These are phyloP conservation scores for Linnaemya tessellans DNA, from an alignment of 2,888 invertebrate genomes.

Conservation along the genomic window DNA sequence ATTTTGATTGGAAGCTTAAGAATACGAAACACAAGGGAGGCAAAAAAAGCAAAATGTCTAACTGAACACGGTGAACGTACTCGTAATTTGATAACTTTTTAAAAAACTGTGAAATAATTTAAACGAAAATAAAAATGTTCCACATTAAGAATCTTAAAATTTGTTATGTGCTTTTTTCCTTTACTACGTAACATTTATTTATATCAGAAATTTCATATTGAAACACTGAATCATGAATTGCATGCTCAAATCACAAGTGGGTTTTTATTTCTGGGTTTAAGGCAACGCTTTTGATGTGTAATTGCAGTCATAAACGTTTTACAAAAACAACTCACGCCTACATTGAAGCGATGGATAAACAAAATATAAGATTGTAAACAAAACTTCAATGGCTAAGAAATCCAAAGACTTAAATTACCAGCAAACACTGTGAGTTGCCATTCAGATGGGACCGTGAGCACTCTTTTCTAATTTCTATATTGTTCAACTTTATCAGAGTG, in stretches of 20 bases:
- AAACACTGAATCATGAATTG: slow-evolving; percentile 45
- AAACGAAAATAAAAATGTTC: neutral
- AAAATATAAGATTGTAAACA: slow-evolving; percentile 18
- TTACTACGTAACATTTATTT: slow-evolving; percentile 32
- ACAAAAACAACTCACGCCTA: slow-evolving; percentile 55
- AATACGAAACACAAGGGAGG: neutral
- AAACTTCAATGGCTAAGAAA: slow-evolving; percentile 27
- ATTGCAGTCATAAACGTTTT: slow-evolving; percentile 18
- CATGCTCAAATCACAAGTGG: slow-evolving; percentile 24
- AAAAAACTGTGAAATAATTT: neutral
- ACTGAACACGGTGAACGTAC: neutral
- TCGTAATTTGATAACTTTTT: neutral
- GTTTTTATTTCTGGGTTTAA: slow-evolving; percentile 55
- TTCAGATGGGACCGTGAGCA: neutral
- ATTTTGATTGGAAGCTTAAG: neutral
- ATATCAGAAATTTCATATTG: neutral
- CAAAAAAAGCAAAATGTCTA: neutral
- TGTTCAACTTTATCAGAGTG: neutral
- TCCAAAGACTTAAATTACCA: neutral
- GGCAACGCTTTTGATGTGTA: slow-evolving; percentile 4
- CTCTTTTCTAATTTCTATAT: neutral
- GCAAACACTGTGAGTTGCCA: neutral
- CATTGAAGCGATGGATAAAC: slow-evolving; percentile 24
- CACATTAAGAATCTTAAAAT: neutral
- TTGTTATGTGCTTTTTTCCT: neutral